phyloP scores from a whole-genome alignment of 2,113 vertebrate genomes.

The Tonatia bakeri region DNA sequence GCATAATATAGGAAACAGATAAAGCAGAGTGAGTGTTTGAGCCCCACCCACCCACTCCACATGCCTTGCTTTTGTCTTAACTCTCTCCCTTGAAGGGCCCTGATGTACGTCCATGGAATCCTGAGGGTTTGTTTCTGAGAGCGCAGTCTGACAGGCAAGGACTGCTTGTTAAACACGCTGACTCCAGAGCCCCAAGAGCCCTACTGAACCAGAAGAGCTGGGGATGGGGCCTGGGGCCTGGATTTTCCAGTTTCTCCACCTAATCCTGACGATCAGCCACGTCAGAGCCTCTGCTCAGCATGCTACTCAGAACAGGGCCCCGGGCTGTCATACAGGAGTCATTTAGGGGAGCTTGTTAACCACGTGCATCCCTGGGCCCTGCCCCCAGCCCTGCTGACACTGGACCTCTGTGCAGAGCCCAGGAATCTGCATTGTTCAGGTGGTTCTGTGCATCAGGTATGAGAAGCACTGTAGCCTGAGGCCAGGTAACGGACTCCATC shows the following conservation, averaged over 20 bases:
- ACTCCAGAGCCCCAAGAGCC: neutral
- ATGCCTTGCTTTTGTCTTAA: neutral
- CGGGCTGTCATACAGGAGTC: neutral
- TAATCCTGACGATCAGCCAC: neutral
- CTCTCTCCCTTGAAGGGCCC: neutral
- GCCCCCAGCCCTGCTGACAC: neutral
- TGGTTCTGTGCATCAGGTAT: accelerated
- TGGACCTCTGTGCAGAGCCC: neutral
- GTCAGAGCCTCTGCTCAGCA: neutral
- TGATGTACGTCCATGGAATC: neutral
- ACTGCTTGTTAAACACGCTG: neutral
- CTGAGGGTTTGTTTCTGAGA: neutral
- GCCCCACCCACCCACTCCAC: no score
- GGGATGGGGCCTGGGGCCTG: neutral
- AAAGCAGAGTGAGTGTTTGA: neutral
- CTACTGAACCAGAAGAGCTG: neutral
- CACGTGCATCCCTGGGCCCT: neutral
- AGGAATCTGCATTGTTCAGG: neutral
- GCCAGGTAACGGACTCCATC: neutral
- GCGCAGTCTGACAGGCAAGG: neutral
- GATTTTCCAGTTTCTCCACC: neutral
- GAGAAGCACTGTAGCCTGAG: neutral
- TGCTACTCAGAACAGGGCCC: neutral
- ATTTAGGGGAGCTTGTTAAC: neutral
- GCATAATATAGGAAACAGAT: neutral